Conservation (phyloP, 2,888 invertebrate genomes). For the Romanomermis culicivorax region DNA sequence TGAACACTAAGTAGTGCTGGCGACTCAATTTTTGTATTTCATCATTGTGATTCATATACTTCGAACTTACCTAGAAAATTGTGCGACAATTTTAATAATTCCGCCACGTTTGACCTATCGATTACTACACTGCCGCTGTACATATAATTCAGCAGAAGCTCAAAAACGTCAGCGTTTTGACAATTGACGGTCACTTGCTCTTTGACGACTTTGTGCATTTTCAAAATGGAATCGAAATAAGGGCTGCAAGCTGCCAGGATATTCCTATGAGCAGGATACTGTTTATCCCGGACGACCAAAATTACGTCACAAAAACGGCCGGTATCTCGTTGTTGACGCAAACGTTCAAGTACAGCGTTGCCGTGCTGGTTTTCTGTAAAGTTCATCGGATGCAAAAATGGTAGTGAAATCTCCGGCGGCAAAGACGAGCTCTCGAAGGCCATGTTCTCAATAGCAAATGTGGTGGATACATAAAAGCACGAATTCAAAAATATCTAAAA, state of each 20-base stretch:
- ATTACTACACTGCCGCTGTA: slow-evolving; percentile 43
- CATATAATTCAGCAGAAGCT: slow-evolving; percentile 42
- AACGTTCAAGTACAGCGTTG: slow-evolving; percentile 30
- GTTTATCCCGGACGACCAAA: slow-evolving; percentile 39
- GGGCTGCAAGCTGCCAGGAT: slow-evolving; percentile 44
- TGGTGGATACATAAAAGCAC: no score
- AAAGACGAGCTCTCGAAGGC: no score
- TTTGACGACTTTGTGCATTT: slow-evolving; percentile 34
- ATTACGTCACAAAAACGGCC: slow-evolving; percentile 42
- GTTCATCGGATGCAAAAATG: slow-evolving; percentile 23
- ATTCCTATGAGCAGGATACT: slow-evolving; percentile 41
- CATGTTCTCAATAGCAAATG: no score
- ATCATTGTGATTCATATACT: no score
- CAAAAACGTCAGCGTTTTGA: slow-evolving; percentile 40
- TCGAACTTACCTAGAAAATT: slow-evolving; percentile 39
- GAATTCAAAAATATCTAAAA: no score
- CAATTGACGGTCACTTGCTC: slow-evolving; percentile 38
- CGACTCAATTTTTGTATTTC: no score
- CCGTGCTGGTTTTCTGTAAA: slow-evolving; percentile 32
- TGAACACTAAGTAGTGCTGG: no score
- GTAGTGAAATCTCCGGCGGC: background rate
- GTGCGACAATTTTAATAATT: slow-evolving; percentile 41
- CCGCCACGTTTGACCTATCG: slow-evolving; percentile 40
- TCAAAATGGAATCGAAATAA: slow-evolving; percentile 42
- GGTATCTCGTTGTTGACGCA: slow-evolving; percentile 36